Evolutionary conservation across 2,888 invertebrate species (phyloP).

Genomic region (Nymphalis urticae): DNA sequence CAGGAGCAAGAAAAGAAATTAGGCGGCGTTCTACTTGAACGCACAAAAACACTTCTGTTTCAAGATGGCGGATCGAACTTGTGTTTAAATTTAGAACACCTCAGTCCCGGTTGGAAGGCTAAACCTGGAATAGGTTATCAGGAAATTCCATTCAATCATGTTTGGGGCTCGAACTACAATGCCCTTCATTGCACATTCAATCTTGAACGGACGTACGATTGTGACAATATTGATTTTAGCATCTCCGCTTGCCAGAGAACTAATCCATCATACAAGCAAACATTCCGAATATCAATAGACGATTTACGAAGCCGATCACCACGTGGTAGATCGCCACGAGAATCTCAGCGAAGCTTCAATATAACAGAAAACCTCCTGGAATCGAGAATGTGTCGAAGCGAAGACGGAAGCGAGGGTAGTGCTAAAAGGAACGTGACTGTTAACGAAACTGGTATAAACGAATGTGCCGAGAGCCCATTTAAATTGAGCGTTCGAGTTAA

Average conservation of each 20-base stretch:
- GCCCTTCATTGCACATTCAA: constrained; percentile 96
- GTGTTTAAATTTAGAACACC: constrained; percentile 93
- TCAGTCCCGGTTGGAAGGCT: constrained; percentile 93
- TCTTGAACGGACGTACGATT: constrained; percentile 85
- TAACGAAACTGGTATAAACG: constrained; percentile 83
- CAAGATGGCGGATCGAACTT: constrained; percentile 94
- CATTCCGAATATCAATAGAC: constrained; percentile 74
- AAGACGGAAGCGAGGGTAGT: constrained; percentile 72
- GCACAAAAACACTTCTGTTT: constrained; percentile 92
- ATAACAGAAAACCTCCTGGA: constrained; percentile 76
- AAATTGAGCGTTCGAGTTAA: constrained; percentile 82
- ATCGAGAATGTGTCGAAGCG: constrained; percentile 73
- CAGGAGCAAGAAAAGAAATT: constrained; percentile 88
- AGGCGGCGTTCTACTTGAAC: constrained; percentile 93
- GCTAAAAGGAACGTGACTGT: constrained; percentile 80
- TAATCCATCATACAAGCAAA: constrained; percentile 77
- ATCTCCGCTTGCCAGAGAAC: constrained; percentile 75
- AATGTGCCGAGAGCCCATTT: constrained; percentile 83
- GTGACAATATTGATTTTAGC: constrained; percentile 74
- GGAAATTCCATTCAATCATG: constrained; percentile 93
- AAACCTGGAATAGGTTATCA: constrained; percentile 94
- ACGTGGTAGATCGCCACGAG: constrained; percentile 73
- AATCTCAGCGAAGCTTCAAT: constrained; percentile 74
- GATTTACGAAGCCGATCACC: constrained; percentile 74
- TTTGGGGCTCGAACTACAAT: constrained; percentile 93